A percentile compares a stretch with the other conserved stretches of the same genome.
Conservation (phyloP, 2,113 vertebrate genomes). For the Clinocottus analis region DNA sequence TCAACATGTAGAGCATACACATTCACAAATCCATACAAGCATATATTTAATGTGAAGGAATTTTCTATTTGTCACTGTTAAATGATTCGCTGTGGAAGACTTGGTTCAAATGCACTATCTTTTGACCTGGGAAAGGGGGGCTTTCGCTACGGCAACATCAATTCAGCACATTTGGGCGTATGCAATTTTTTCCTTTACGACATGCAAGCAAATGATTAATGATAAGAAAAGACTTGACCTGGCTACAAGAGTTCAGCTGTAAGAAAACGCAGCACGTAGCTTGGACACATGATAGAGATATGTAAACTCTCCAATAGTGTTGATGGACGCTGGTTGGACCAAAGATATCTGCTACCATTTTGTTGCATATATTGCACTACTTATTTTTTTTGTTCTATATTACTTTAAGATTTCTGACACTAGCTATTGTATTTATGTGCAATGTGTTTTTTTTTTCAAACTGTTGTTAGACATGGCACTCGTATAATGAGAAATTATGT, state of each 20-base stretch:
- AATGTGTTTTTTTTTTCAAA: constrained; percentile 40
- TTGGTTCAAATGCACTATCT: constrained; percentile 61
- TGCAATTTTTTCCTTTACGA: background rate
- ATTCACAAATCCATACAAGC: background rate
- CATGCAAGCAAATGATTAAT: background rate
- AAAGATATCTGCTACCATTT: constrained; percentile 62
- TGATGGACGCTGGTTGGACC: constrained; percentile 65
- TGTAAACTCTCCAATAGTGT: constrained; percentile 50
- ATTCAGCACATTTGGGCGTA: background rate
- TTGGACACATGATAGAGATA: background rate
- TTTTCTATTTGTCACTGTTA: background rate
- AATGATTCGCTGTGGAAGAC: constrained; percentile 13
- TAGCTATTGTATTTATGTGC: constrained; percentile 68
- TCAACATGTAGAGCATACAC: background rate
- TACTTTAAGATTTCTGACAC: constrained; percentile 47
- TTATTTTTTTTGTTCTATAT: constrained; percentile 29
- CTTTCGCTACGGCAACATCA: background rate
- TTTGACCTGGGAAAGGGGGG: constrained; percentile 1
- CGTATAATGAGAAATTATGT: constrained; percentile 54
- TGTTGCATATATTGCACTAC: constrained; percentile 73
- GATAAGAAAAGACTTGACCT: background rate
- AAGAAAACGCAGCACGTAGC: constrained; percentile 1
- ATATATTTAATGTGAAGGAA: constrained; percentile 65
- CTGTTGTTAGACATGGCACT: constrained; percentile 71
- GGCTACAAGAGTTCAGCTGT: background rate